Evolutionary conservation across 2,113 vertebrate genomes (phyloP).

Genomic region (Camelus dromedarius): DNA sequence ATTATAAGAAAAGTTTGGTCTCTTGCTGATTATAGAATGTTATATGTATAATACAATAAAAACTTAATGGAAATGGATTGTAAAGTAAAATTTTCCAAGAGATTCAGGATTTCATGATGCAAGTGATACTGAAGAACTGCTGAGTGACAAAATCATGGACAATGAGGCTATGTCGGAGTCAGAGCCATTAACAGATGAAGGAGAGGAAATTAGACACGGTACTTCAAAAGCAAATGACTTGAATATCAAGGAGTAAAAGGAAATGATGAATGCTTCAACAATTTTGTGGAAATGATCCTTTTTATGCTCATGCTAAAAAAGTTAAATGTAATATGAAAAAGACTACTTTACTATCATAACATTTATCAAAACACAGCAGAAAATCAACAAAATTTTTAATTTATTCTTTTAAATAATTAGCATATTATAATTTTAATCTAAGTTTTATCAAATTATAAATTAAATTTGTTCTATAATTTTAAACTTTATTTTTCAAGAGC

Average conservation of each 20-base stretch:
- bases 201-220: background rate
- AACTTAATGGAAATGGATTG: background rate
- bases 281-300: background rate
- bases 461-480: background rate
- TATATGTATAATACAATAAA: background rate
- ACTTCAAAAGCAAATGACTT: constrained; percentile 40
- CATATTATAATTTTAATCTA: background rate
- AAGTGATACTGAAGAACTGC: background rate
- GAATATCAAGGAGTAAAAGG: background rate
- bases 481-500: background rate
- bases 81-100: constrained; percentile 8
- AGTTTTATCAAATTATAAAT: background rate
- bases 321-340: background rate
- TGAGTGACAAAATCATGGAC: background rate
- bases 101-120: background rate
- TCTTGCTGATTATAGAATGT: background rate
- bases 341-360: background rate
- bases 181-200: background rate
- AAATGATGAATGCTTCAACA: constrained; percentile 18
- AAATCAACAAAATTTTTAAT: background rate
- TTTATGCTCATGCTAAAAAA: background rate
- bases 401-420: background rate
- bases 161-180: background rate
- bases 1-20: background rate
- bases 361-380: background rate